A percentile compares a stretch with the other conserved stretches of the same genome.
These are phyloP conservation scores for Siderastrea radians DNA, from an alignment of 92 coral and sea anemone genomes.

Conservation along the genomic window DNA sequence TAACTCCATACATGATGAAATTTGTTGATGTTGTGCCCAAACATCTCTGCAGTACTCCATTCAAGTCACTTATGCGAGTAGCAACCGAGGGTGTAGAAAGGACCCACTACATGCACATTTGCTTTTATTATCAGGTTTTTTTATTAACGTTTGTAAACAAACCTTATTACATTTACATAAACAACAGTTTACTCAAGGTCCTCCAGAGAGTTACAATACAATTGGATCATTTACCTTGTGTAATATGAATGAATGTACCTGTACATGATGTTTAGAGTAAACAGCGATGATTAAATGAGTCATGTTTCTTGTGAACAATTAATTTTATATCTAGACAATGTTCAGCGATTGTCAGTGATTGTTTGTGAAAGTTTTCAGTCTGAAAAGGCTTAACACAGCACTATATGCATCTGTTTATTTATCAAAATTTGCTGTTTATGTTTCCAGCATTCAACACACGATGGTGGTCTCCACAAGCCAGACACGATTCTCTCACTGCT, in stretches of 20 bases:
- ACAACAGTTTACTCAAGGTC: background rate
- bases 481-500: background rate
- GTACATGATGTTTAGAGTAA: background rate
- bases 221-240: no score
- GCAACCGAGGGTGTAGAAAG: conserved; percentile 13
- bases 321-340: no score
- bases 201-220: background rate
- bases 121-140: conserved; percentile 12
- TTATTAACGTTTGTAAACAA: no score
- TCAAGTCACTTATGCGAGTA: conserved; percentile 16
- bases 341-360: no score
- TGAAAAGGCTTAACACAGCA: no score
- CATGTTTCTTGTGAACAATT: background rate
- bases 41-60: conserved; percentile 4
- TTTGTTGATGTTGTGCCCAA: conserved; percentile 20
- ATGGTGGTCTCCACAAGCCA: background rate
- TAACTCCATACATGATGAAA: conserved; percentile 15
- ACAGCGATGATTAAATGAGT: no score
- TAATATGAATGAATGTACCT: no score
- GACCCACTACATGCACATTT: conserved; percentile 13
- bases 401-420: background rate
- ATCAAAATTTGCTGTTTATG: background rate
- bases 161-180: no score
- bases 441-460: background rate
- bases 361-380: no score